Base-by-base conservation (phyloP, 1,140 invertebrate species). In the Ephestia elutella region DNA sequence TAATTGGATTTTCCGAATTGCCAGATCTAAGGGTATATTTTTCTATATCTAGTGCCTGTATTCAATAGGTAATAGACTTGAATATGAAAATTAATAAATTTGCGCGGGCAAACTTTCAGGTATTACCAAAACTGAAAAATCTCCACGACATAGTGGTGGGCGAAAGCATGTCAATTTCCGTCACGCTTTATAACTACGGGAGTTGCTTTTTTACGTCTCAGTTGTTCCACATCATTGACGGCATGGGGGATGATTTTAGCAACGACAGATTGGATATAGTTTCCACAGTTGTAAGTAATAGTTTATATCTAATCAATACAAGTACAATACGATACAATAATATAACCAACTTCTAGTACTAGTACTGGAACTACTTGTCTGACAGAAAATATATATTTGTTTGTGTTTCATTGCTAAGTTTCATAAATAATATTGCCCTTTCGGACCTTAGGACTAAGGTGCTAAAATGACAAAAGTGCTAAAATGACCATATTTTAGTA, bases 161-260 rank as follows among this genome's bases (percentile, higher is more conserved):
- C 5, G 75, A 83, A 28, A 82, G 61, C 10, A 53, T 50, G 1
- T 63, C 66, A 5, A 69, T 73, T n/a, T 35, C 66, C 10, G 28
- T 86, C 0, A 86, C 78, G 0, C 48, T 87, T 0, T 86, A 83
- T 25, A 87, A 87, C 56, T 73, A 77, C 20, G 72, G 80, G n/a
- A 78, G 82, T 5, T 87, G 85, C 54, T 80, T 63, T 50, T 86
- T 80, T 35, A 85, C 81, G 7, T 87, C 82, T 0, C 81, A 77
- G 53, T 56, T 87, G 21, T 85, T 79, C 57, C 65, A 80, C 50
- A n/a, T 59, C 0, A 81, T 78, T 1, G 54, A 77, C 18, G 84
- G 84, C 0, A 74, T 83, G 76, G 84, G 75, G 0, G 84, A 87
- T 56, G 82, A 86, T 60, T 74, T 63, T 25, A 72, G 62, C 25